phyloP scores from a whole-genome alignment of 1,140 invertebrate species.

The Eriosoma lanigerum region DNA sequence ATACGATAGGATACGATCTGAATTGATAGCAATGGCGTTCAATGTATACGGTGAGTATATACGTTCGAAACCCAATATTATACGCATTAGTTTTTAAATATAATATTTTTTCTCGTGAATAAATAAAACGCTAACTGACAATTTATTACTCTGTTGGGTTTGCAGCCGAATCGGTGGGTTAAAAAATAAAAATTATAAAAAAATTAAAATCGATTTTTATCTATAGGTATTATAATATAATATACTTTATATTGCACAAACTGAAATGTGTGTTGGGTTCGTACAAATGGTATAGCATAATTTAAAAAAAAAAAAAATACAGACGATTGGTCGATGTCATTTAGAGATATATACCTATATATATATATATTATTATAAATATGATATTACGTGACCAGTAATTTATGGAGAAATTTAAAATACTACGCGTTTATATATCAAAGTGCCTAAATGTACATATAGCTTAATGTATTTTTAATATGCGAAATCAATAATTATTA shows the following conservation, averaged over 20 bases:
- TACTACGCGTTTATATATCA: background rate
- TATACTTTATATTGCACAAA: background rate
- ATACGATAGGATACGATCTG: conserved; percentile 21
- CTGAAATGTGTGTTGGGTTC: background rate
- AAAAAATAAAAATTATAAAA: too few species aligned
- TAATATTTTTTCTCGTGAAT: conserved; percentile 13
- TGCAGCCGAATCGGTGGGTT: background rate
- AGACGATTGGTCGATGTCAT: conserved; percentile 16
- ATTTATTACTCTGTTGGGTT: conserved; percentile 33
- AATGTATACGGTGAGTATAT: conserved; percentile 1
- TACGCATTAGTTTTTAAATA: conserved; percentile 1
- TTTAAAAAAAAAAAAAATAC: conserved; percentile 1
- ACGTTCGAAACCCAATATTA: background rate
- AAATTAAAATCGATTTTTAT: conserved; percentile 19
- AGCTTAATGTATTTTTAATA: conserved; percentile 41
- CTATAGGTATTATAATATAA: background rate
- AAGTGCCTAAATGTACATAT: background rate
- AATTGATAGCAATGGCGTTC: background rate
- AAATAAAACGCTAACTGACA: conserved; percentile 27
- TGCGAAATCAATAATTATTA: too few species aligned
- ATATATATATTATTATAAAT: too few species aligned
- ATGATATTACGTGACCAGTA: background rate
- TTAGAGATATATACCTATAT: too few species aligned
- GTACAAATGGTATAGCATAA: background rate
- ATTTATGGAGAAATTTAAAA: conserved; percentile 17